These are phyloP conservation scores for Empis stercorea DNA, from an alignment of 2,888 invertebrate genomes.

Conservation along the genomic window DNA sequence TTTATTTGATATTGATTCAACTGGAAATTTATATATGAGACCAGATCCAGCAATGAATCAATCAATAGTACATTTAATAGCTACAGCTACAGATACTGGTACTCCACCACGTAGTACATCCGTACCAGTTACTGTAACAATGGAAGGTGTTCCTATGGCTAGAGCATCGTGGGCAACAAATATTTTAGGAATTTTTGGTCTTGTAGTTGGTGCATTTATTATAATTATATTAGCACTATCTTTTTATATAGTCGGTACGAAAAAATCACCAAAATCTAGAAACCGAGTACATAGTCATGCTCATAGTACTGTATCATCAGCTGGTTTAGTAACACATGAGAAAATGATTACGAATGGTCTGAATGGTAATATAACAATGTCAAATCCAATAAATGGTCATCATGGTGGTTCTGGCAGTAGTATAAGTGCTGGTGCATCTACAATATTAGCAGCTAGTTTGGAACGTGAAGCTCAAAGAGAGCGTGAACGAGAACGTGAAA, in stretches of 20 bases:
- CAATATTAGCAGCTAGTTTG: conserved; percentile 44
- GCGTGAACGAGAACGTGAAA: conserved; percentile 31
- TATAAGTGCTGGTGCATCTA: conserved; percentile 45
- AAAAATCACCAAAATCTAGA: conserved; percentile 25
- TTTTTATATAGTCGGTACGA: conserved; percentile 62
- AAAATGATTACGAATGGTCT: conserved; percentile 24
- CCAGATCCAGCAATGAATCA: conserved; percentile 37
- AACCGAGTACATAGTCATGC: conserved; percentile 34
- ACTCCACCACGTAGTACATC: conserved; percentile 64
- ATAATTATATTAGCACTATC: conserved; percentile 63
- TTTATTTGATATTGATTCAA: conserved; percentile 30
- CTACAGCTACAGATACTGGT: conserved; percentile 74
- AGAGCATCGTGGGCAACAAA: conserved; percentile 38
- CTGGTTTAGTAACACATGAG: conserved; percentile 32
- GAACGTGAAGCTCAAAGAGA: conserved; percentile 35
- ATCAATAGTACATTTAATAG: conserved; percentile 60
- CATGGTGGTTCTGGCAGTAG: conserved; percentile 41
- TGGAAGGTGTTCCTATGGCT: conserved; percentile 37
- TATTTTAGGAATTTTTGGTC: conserved; percentile 48
- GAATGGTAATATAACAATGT: conserved; percentile 25
- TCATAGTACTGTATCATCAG: conserved; percentile 32
- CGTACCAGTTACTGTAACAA: conserved; percentile 54
- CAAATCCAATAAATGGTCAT: conserved; percentile 29
- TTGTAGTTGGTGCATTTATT: conserved; percentile 57
- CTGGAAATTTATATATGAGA: conserved; percentile 48